Base-by-base conservation (phyloP, 2,888 invertebrate genomes). In the Dioctria rufipes region DNA sequence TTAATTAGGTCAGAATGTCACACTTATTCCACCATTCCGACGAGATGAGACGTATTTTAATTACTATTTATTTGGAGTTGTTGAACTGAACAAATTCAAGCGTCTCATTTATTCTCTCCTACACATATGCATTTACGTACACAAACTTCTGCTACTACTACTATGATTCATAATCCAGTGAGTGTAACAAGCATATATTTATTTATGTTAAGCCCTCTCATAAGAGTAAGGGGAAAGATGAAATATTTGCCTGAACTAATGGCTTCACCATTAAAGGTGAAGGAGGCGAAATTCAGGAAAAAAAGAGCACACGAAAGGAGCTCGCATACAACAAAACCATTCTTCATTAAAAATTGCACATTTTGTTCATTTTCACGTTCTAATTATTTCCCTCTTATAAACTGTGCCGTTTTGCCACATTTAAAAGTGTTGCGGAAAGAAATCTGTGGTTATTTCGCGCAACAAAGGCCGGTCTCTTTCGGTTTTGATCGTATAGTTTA, bases 291-390 rank as follows among this genome's bases (percentile, higher is more conserved):
- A n/a, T 40, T 9, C 39, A 8, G 40, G 43, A n/a, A 43, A 66
- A 43, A 46, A 42, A 43, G 42, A 46, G 43, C 42, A 67, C 67
- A 46, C 6, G 46, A 67, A 67, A 67, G 25, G 46, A 67, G 67
- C 49, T 67, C 43, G 67, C 25, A 42, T 46, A 43, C 71, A 25
- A 25, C 25, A 71, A 71, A 49, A 71, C 71, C 49, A 71, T 71
- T 71, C 71, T 71, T 71, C 71, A 71, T 71, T 71, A 71, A 71
- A 71, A 71, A 71, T 60, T 60, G 60, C 13, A 60, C 60, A 60
- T 60, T 60, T 71, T 71, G 71, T 71, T 71, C 71, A 71, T 71
- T 71, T 71, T 71, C 71, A 71, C 71, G 71, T 51, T 54, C 71
- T 71, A 71, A 71, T 71, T 71, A 71, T 58, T 71, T 71, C 42